Conservation (phyloP, 2,113 vertebrate species). For the Chloropsis cyanopogon region DNA sequence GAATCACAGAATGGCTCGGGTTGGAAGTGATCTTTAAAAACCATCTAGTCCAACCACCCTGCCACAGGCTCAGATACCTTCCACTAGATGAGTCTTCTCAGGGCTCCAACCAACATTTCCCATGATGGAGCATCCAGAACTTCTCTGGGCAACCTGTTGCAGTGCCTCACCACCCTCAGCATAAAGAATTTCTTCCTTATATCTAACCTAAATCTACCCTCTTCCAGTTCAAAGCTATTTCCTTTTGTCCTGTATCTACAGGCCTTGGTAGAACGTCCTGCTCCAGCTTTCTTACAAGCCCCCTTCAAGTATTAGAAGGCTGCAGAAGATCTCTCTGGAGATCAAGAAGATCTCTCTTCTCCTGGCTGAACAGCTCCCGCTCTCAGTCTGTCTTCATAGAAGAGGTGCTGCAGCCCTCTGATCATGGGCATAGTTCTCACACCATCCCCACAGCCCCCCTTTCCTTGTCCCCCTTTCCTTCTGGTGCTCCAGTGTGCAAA, state of each 20-base stretch:
- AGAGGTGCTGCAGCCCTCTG: neutral
- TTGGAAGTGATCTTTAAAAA: too few species aligned
- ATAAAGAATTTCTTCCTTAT: neutral
- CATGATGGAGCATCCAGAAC: neutral
- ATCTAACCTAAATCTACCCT: neutral
- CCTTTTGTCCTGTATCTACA: neutral
- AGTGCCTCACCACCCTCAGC: neutral
- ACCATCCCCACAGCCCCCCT: neutral
- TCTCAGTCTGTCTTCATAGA: neutral
- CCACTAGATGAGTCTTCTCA: neutral
- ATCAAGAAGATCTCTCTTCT: too few species aligned
- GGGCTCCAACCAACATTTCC: neutral
- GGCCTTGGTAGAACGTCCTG: neutral
- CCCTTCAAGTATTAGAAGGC: neutral
- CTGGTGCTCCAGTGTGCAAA: neutral
- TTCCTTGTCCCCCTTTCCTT: neutral
- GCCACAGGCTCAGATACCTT: neutral
- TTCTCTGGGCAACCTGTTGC: neutral
- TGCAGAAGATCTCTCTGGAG: too few species aligned
- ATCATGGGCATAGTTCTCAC: neutral
- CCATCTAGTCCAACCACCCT: neutral
- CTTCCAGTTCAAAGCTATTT: neutral
- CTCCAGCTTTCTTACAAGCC: neutral
- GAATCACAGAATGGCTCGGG: neutral
- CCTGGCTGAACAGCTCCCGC: neutral